Percentiles rank a stretch among this genome's conserved stretches.
Evolutionary conservation across 2,797 vertebrate genomes (phyloP).

Genomic region (Melopsittacus undulatus): DNA sequence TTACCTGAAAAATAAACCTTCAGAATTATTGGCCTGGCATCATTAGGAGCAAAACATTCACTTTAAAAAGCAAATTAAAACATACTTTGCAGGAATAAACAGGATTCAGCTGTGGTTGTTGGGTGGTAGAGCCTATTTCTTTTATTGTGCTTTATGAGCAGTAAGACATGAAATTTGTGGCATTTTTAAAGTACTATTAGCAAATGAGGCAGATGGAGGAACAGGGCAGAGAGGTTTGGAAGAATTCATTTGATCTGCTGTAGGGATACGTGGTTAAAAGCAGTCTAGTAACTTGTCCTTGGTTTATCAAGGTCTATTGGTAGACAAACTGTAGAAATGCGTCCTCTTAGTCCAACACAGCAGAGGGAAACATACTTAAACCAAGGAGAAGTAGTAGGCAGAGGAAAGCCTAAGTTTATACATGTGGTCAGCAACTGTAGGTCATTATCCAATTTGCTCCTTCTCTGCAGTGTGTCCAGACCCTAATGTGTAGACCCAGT

Average conservation of each 20-base stretch:
- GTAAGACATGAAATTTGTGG: background rate
- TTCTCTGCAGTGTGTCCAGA: background rate
- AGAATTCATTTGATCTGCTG: background rate
- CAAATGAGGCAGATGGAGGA: background rate
- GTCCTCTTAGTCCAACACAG: background rate
- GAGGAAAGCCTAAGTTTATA: background rate
- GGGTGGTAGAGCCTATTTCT: background rate
- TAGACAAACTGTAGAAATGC: background rate
- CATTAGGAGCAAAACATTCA: slow-evolving; percentile 1
- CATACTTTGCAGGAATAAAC: background rate
- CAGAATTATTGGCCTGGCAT: slow-evolving; percentile 9
- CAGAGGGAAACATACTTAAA: background rate
- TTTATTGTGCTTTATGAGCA: slow-evolving; percentile 25
- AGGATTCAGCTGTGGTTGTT: background rate
- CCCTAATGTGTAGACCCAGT: background rate
- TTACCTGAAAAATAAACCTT: slow-evolving; percentile 24
- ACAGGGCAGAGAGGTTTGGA: background rate
- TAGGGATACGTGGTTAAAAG: background rate
- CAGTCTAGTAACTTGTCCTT: accelerated
- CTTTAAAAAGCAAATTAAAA: slow-evolving; percentile 14
- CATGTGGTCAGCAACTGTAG: background rate
- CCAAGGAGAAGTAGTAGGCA: background rate
- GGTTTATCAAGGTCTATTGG: background rate
- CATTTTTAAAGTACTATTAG: background rate
- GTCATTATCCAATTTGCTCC: background rate